Percentiles rank a stretch among this genome's conserved stretches.
These are phyloP conservation scores for Bombus pyrosoma DNA, from an alignment of 1,140 invertebrate genomes.

Conservation along the genomic window DNA sequence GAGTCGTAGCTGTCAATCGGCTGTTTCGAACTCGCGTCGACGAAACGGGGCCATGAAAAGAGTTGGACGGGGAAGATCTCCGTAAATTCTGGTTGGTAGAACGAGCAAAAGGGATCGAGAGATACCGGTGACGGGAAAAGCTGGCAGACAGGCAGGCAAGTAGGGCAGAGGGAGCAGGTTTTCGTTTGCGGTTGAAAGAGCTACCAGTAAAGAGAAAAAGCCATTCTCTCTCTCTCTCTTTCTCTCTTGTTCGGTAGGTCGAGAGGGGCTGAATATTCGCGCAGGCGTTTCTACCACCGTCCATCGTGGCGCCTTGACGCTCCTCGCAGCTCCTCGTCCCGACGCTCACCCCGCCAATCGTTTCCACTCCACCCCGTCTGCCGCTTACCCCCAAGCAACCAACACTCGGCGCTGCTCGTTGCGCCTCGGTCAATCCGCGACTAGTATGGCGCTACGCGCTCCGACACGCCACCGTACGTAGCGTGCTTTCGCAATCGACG, in stretches of 20 bases:
- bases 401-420: conserved; percentile 70
- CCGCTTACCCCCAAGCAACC: conserved; percentile 9
- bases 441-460: conserved; percentile 81
- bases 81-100: background rate
- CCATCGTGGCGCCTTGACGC: conserved; percentile 64
- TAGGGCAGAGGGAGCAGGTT: conserved; percentile 43
- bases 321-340: conserved; percentile 50
- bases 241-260: background rate
- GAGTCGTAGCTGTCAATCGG: conserved; percentile 10
- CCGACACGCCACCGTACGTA: conserved; percentile 69
- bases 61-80: background rate
- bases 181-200: conserved; percentile 51
- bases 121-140: background rate
- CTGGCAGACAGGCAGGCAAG: conserved; percentile 12
- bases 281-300: conserved; percentile 62
- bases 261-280: conserved; percentile 62
- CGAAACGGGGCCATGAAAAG: background rate
- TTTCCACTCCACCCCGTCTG: conserved; percentile 21
- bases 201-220: conserved; percentile 52
- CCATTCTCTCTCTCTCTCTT: background rate
- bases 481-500: conserved; percentile 38
- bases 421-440: conserved; percentile 79
- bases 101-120: background rate
- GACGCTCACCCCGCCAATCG: conserved; percentile 26
- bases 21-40: background rate